Evolutionary conservation across 2,113 vertebrate genomes (phyloP).

Genomic region (Acinonyx jubatus): DNA sequence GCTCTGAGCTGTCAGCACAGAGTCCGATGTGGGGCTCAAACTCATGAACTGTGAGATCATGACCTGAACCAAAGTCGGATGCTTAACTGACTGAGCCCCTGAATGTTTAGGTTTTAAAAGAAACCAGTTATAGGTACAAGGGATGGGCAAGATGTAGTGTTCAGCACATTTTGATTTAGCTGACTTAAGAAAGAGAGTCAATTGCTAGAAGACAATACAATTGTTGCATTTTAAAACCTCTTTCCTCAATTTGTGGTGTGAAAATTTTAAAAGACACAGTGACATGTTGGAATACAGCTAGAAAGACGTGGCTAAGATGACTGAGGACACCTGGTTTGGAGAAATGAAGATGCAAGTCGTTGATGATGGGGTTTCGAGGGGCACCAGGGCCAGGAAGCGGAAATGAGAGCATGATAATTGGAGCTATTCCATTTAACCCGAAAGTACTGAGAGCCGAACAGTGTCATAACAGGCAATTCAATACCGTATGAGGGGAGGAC

Average conservation of each 20-base stretch:
- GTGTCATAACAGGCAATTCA: accelerated
- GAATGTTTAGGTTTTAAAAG: not conserved
- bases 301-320: not conserved
- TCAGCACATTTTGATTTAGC: not conserved
- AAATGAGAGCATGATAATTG: not conserved
- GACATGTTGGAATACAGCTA: not conserved
- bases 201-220: not conserved
- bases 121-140: not conserved
- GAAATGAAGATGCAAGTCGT: not conserved
- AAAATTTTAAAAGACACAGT: not conserved
- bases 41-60: too few species aligned
- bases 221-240: not conserved
- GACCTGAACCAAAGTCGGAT: too few species aligned
- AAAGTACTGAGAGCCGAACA: not conserved
- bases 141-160: not conserved
- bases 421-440: not conserved
- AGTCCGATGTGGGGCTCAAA: too few species aligned
- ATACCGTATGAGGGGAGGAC: not conserved
- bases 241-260: not conserved
- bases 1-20: too few species aligned
- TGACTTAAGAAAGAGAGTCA: not conserved
- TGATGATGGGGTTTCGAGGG: accelerated
- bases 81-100: too few species aligned
- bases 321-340: not conserved
- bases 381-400: not conserved